Conservation (phyloP, 2,113 vertebrate genomes). For the Halcyon senegalensis region DNA sequence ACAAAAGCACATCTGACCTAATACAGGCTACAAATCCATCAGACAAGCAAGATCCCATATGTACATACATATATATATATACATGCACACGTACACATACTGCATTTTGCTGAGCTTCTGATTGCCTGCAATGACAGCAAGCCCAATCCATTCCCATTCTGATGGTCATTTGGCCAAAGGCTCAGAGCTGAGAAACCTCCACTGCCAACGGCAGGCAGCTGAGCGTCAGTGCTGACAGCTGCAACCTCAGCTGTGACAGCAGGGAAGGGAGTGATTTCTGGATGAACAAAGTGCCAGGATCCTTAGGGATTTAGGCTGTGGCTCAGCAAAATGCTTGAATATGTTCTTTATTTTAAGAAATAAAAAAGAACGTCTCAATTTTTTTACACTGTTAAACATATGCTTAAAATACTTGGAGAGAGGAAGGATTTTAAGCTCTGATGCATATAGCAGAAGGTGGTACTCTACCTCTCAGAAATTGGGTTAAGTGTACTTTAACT, state of each 20-base stretch:
- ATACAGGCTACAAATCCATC: background rate
- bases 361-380: background rate
- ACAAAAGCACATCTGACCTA: background rate
- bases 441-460: background rate
- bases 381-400: background rate
- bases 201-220: background rate
- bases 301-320: background rate
- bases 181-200: background rate
- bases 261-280: background rate
- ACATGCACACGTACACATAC: fast-evolving
- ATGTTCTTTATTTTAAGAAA: background rate
- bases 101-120: background rate
- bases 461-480: background rate
- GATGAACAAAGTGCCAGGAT: background rate
- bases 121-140: background rate
- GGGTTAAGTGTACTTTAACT: background rate
- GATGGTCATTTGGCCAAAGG: background rate
- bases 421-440: background rate
- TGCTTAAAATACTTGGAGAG: background rate
- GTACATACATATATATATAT: fast-evolving
- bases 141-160: background rate
- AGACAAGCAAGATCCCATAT: background rate
- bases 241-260: background rate
- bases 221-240: background rate
- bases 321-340: background rate